Evolutionary conservation across 2,797 vertebrate genomes (phyloP).

Genomic region (Tachyglossus aculeatus): DNA sequence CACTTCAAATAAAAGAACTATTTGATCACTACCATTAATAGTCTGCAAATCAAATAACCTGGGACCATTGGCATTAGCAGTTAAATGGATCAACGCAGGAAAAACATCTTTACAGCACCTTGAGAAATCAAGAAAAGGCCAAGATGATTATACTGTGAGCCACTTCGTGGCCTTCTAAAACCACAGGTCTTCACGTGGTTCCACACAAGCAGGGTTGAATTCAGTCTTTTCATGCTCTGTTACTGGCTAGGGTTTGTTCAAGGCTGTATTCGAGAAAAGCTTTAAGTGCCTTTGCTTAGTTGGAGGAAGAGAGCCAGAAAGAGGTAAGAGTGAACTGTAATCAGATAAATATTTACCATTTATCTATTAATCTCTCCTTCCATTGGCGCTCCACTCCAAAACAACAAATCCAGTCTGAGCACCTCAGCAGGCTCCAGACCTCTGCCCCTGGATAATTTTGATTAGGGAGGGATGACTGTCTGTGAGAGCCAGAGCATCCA

Average conservation of each 20-base stretch:
- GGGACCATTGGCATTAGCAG: too few species aligned
- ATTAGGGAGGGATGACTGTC: constrained; percentile 31
- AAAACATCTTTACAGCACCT: too few species aligned
- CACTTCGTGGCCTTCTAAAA: neutral
- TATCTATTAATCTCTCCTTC: constrained; percentile 39
- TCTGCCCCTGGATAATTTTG: constrained; percentile 47
- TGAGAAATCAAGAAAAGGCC: too few species aligned
- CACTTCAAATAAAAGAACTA: too few species aligned
- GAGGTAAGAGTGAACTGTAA: neutral
- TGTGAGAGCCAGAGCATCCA: neutral
- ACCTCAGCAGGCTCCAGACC: neutral
- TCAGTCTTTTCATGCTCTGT: constrained; percentile 34
- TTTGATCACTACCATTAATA: too few species aligned
- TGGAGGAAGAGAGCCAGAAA: neutral
- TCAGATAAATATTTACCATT: constrained; percentile 23
- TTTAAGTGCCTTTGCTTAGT: neutral
- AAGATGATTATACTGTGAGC: too few species aligned
- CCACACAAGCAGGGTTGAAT: constrained; percentile 13
- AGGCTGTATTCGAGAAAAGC: neutral
- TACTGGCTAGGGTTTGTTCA: constrained; percentile 29
- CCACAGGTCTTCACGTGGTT: constrained; percentile 13
- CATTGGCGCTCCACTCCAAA: constrained; percentile 15
- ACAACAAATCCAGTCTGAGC: constrained; percentile 6
- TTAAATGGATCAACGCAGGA: too few species aligned
- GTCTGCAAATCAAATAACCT: too few species aligned